Base-by-base conservation (phyloP, 2,888 invertebrate genomes). In the Alloplasta piceator region DNA sequence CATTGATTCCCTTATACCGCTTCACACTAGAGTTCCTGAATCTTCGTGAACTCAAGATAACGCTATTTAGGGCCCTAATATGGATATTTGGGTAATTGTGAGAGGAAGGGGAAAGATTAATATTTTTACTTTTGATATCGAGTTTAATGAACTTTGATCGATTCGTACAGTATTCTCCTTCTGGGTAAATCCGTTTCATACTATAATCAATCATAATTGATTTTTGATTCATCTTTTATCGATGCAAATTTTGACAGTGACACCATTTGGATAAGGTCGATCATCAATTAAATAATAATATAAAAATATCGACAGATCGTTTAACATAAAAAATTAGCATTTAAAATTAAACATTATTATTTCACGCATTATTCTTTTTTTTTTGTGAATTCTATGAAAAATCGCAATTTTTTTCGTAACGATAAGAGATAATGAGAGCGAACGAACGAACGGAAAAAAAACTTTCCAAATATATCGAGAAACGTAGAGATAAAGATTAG, bases 11-110 rank as follows among this genome's bases (percentile, higher is more conserved):
- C 52, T 14, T 38, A 16, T 50, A 63, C 16, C 70, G 16, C 60
- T 74, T 76, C 80, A 43, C 72, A 76, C 76, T 61, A 50, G 41
- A 50, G 12, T 71, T 12, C n/a, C 26, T 43, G 43, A 56, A 64
- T 64, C 64, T 55, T 12, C 5, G 12, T 26, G 26, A 26, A 26
- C 3, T 3, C 38, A 5, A 10, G 39, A 77, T 48, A 58, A 70
- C 38, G 2, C 41, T 38, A 7, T 14, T 61, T 38, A 6, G 52
- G 16, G 4, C 43, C 43, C 43, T 9, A 26, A 26, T 26, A 26
- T 26, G 1, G 26, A 26, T 26, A 26, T 26, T 26, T 26, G 26
- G 26, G 26, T 26, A 26, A 26, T 26, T 26, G 26, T 2, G 3
- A 3, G 26, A 26, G 26, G 26, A 3, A 26, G 26, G 26, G 26